A percentile compares a stretch with the other conserved stretches of the same genome.
These are phyloP conservation scores for Amblyornis subalaris DNA, from an alignment of 2,113 vertebrate species.

Conservation along the genomic window DNA sequence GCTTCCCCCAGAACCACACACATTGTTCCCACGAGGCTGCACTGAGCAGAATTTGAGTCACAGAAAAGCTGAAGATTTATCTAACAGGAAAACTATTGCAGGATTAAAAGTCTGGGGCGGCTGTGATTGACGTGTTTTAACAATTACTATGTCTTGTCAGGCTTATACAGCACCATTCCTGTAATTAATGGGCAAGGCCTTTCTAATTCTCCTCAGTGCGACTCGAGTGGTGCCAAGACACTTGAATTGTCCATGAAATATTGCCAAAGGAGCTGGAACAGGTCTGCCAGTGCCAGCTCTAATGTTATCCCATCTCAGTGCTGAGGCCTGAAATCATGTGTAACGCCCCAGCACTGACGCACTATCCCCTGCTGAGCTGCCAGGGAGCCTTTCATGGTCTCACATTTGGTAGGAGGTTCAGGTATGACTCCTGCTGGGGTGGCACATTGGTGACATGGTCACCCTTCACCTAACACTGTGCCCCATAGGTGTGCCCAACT, in stretches of 20 bases:
- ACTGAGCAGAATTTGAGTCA: background rate
- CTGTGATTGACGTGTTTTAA: background rate
- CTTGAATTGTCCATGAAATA: background rate
- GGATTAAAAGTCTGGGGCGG: background rate
- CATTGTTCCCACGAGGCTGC: background rate
- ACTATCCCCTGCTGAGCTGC: background rate
- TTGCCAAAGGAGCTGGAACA: background rate
- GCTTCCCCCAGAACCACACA: background rate
- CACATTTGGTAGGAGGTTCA: background rate
- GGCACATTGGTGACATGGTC: fast-evolving
- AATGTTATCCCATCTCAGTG: no score
- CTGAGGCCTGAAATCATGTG: background rate
- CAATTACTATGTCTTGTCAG: background rate
- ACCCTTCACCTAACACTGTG: no score
- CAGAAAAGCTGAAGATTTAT: background rate
- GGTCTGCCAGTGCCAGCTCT: background rate
- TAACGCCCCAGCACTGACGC: background rate
- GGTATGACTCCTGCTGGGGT: background rate
- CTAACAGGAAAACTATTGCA: background rate
- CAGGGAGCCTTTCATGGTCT: background rate
- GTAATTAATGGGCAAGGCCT: background rate
- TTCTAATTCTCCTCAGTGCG: background rate
- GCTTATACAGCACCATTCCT: fast-evolving
- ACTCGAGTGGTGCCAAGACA: background rate
- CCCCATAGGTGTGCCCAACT: background rate